These are phyloP conservation scores for Schizothorax lantsangensis DNA, from an alignment of 2,797 vertebrate species.

Conservation along the genomic window DNA sequence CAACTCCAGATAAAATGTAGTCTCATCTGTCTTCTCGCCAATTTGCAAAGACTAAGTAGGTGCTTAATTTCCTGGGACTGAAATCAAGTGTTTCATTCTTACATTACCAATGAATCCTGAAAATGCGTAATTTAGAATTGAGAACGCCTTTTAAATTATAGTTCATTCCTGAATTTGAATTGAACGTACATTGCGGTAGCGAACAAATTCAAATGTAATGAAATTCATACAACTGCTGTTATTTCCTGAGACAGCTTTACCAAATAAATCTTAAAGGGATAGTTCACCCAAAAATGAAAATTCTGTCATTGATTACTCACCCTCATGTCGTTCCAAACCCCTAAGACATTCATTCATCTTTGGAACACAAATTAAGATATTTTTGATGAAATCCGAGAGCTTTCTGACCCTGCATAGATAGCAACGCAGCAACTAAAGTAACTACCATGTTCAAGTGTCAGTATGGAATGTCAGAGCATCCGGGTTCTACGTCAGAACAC, in stretches of 20 bases:
- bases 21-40: constrained; percentile 18
- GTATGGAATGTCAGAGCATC: too few relatives aligned
- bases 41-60: constrained; percentile 20
- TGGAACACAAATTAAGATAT: not conserved
- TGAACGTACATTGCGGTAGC: not conserved
- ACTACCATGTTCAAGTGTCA: too few relatives aligned
- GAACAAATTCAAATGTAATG: not conserved
- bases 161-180: not conserved
- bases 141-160: not conserved
- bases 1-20: constrained; percentile 21
- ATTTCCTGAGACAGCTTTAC: not conserved
- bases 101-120: not conserved
- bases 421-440: not conserved
- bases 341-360: not conserved
- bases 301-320: not conserved
- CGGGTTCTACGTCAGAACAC: too few relatives aligned
- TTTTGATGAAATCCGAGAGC: not conserved
- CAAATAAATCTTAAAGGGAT: not conserved
- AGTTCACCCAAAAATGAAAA: not conserved
- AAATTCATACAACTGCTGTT: not conserved
- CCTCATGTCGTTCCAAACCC: not conserved
- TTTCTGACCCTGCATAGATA: not conserved
- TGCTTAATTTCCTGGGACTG: constrained; percentile 15
- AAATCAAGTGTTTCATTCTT: not conserved
- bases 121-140: not conserved